Evolutionary conservation across 2,888 invertebrate genomes (phyloP).

Genomic region (Cephus rjabovi): DNA sequence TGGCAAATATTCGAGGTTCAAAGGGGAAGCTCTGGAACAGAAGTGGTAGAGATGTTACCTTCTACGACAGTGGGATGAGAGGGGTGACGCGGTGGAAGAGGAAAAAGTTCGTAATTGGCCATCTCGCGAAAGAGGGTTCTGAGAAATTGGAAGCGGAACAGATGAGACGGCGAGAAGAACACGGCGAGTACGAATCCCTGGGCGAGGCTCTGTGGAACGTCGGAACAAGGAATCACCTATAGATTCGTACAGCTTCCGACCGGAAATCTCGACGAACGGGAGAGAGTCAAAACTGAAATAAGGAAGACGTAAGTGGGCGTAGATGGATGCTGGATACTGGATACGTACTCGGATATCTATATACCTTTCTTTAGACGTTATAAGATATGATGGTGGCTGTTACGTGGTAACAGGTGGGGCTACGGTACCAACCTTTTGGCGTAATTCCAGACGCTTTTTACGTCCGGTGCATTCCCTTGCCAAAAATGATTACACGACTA

Average conservation of each 20-base stretch:
- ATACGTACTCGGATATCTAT: background rate
- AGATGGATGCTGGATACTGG: background rate
- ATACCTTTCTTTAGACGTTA: background rate
- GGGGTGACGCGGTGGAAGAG: background rate
- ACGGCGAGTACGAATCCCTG: background rate
- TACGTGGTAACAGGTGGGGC: constrained; percentile 46
- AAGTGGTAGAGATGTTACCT: background rate
- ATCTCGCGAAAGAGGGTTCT: background rate
- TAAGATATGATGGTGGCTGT: background rate
- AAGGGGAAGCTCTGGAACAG: background rate
- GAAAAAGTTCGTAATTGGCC: background rate
- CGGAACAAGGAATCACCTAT: background rate
- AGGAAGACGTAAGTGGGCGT: background rate
- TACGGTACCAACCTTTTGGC: constrained; percentile 37
- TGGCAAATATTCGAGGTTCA: background rate
- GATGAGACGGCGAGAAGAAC: background rate
- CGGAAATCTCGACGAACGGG: background rate
- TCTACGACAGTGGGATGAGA: background rate
- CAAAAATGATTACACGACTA: constrained; percentile 49
- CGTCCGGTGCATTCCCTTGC: constrained; percentile 32
- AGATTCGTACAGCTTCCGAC: background rate
- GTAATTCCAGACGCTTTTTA: constrained; percentile 37
- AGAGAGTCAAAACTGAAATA: background rate
- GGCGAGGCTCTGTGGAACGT: background rate
- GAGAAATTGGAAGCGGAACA: background rate